phyloP scores from a whole-genome alignment of 2,888 invertebrate species.

The Ectropis crepuscularia region DNA sequence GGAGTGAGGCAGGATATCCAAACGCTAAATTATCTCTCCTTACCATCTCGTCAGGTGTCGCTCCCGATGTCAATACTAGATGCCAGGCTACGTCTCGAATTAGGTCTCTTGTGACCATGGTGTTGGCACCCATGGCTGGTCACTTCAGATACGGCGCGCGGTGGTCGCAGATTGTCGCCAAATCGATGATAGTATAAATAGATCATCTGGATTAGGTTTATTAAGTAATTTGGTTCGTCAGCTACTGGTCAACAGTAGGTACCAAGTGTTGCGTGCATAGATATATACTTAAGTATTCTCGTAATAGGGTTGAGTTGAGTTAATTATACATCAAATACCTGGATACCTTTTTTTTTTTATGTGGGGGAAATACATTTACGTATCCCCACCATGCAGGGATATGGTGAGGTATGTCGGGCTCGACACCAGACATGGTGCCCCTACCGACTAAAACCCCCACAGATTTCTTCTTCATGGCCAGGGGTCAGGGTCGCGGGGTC shows the following conservation, averaged over 20 bases:
- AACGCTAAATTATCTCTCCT: constrained; percentile 60
- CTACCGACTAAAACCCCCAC: no score
- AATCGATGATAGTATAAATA: constrained; percentile 12
- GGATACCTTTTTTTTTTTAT: no score
- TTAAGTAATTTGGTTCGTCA: constrained; percentile 3
- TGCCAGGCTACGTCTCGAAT: constrained; percentile 65
- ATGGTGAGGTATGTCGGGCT: no score
- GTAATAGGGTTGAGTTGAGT: no score
- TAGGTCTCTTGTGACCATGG: constrained; percentile 49
- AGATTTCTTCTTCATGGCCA: no score
- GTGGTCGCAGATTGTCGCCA: constrained; percentile 42
- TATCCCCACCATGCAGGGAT: no score
- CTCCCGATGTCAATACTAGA: constrained; percentile 71
- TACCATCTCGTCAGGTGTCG: constrained; percentile 52
- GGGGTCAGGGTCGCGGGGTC: no score
- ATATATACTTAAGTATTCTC: no score
- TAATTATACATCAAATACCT: no score
- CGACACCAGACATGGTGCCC: no score
- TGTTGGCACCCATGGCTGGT: constrained; percentile 48
- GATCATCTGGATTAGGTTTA: constrained; percentile 1
- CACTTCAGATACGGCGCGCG: constrained; percentile 46
- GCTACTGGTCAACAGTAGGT: background rate
- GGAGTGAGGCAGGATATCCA: constrained; percentile 30
- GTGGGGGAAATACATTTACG: no score
- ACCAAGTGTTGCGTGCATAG: background rate